Base-by-base conservation (phyloP, 2,113 vertebrate genomes). In the Microcebus murinus region DNA sequence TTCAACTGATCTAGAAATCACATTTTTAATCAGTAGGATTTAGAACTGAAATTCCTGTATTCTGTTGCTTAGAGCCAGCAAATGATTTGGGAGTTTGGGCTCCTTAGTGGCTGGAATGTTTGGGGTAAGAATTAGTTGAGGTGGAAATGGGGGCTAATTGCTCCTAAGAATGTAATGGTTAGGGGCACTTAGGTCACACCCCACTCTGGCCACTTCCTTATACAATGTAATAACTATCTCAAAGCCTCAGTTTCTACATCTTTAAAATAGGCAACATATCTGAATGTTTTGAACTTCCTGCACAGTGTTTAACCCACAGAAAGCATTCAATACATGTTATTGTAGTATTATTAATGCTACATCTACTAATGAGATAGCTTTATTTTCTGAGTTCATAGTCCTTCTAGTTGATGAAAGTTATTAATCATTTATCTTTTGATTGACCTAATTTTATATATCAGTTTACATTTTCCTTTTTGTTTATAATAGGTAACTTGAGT, bases 391-490 rank as follows among this genome's bases (percentile, higher is more conserved):
- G 6, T 90, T 90, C 20, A 52, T 91, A 48, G 4, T 94, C 36
- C n/a, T 97, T 96, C 27, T 52, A 63, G 36, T 96, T 85, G 86
- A 63, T 93, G 55, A 87, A 89, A 79, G 36, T 68, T 20, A 88
- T 57, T 76, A 87, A 73, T 94, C 4, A 7, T 86, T 84, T 91
- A 61, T 65, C 12, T 95, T 92, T 96, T 87, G 18, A 73, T 61
- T 91, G 34, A 48, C 25, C 12, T 90, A 15, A 50, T 83, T 65
- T 86, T 90, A 36, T 6, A 18, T 86, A 31, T 57, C 57, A 87
- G 73, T 39, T 77, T 87, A 31, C 8, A 48, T 68, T 96, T 96
- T 67, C 21, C 10, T 95, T 90, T 88, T 79, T 79, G 36, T 83
- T 96, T 85, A 55, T 87, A 63, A 67, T 82, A 96, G 20, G 9